A percentile compares a stretch with the other conserved stretches of the same genome.
These are phyloP conservation scores for Mythimna ferrago DNA, from an alignment of 2,888 invertebrate genomes.

Conservation along the genomic window DNA sequence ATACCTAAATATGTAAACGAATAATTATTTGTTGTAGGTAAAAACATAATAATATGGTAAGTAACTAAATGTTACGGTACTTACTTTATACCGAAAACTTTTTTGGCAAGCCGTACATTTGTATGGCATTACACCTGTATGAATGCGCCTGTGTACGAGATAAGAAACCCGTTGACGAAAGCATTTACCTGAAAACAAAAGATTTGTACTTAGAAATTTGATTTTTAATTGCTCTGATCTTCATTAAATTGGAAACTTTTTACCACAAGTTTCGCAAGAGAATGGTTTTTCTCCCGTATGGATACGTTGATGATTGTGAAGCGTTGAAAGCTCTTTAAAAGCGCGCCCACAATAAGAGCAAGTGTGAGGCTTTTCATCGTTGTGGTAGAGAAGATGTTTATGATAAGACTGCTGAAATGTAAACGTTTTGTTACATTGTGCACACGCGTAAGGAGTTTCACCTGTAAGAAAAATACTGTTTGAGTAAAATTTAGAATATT, in stretches of 20 bases:
- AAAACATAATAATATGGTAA: no score
- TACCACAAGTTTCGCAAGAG: slow-evolving; percentile 96
- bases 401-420: slow-evolving; percentile 98
- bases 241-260: slow-evolving; percentile 50
- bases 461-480: slow-evolving; percentile 87
- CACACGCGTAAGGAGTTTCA: slow-evolving; percentile 96
- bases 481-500: neutral
- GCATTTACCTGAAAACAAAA: slow-evolving; percentile 93
- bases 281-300: slow-evolving; percentile 97
- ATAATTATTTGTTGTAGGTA: neutral
- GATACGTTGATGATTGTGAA: slow-evolving; percentile 96
- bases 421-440: slow-evolving; percentile 95
- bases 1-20: slow-evolving; percentile 89
- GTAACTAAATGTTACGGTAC: slow-evolving; percentile 35
- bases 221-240: neutral
- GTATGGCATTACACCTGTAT: slow-evolving; percentile 96
- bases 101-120: slow-evolving; percentile 95
- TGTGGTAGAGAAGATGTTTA: slow-evolving; percentile 96
- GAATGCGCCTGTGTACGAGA: slow-evolving; percentile 95
- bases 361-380: slow-evolving; percentile 95
- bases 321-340: slow-evolving; percentile 96
- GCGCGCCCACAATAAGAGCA: slow-evolving; percentile 95
- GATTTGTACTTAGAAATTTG: neutral
- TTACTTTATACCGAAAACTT: slow-evolving; percentile 95
- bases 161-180: slow-evolving; percentile 96